phyloP scores from a whole-genome alignment of 2,797 vertebrate species.

The Galago senegalensis region DNA sequence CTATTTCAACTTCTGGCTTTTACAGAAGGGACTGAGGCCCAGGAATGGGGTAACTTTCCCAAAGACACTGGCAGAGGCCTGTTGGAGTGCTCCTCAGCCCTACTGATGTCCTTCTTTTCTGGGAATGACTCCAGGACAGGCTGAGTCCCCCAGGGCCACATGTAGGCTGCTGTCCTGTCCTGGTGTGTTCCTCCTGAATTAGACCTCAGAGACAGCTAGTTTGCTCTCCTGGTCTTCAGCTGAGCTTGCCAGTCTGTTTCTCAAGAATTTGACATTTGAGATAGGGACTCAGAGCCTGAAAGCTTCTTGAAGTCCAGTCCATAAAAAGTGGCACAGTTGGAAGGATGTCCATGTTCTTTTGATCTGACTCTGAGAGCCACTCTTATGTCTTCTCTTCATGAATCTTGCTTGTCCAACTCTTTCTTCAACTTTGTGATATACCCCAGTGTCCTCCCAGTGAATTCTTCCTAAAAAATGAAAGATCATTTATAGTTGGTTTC shows the following conservation, averaged over 20 bases:
- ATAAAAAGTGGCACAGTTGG: fast-evolving
- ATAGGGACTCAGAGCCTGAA: background rate
- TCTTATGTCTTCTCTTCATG: background rate
- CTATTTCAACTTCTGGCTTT: background rate
- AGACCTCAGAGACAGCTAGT: background rate
- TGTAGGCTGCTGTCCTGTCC: background rate
- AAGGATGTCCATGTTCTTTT: background rate
- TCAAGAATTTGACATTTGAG: background rate
- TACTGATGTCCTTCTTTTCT: background rate
- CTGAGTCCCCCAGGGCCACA: no score
- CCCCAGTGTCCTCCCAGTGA: background rate
- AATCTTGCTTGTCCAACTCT: background rate
- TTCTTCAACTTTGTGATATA: background rate
- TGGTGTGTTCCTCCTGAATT: background rate
- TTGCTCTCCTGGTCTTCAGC: background rate
- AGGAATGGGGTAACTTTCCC: background rate
- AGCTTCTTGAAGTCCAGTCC: background rate
- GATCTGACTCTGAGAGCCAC: background rate
- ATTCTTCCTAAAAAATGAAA: background rate
- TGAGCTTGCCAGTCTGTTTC: background rate
- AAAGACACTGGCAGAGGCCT: background rate
- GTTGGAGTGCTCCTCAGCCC: background rate
- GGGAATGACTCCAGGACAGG: background rate
- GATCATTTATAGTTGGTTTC: conserved; percentile 16
- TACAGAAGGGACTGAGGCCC: background rate